phyloP scores from a whole-genome alignment of 2,888 invertebrate species.

The Peribatodes rhomboidaria region DNA sequence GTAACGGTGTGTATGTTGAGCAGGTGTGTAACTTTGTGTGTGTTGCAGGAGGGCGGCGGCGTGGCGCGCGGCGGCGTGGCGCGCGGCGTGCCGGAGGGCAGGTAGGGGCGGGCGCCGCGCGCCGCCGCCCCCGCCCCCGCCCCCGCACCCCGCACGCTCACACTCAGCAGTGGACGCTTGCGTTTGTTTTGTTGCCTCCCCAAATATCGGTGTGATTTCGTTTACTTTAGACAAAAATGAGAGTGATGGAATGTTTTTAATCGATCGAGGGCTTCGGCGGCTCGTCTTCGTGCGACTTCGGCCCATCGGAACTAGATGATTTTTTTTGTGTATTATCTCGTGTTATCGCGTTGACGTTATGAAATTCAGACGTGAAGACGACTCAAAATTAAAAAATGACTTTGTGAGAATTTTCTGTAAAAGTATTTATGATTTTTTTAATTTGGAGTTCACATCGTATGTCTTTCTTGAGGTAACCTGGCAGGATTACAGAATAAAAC shows the following conservation, averaged over 20 bases:
- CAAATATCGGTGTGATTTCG: constrained; percentile 83
- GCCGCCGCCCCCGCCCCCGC: constrained; percentile 47
- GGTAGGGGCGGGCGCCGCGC: constrained; percentile 68
- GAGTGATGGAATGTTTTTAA: constrained; percentile 82
- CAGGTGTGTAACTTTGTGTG: constrained; percentile 8
- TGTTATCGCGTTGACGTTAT: not conserved
- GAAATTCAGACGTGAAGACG: not conserved
- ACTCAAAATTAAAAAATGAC: not conserved
- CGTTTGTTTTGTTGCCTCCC: constrained; percentile 84
- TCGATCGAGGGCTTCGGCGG: constrained; percentile 47
- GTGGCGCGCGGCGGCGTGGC: constrained; percentile 64
- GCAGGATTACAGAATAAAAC: not conserved
- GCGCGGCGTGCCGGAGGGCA: constrained; percentile 75
- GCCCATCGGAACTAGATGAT: not conserved
- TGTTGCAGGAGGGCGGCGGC: constrained; percentile 44
- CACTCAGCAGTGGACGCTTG: constrained; percentile 73
- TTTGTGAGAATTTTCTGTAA: not conserved
- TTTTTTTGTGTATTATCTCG: not conserved
- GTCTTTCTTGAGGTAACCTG: not conserved
- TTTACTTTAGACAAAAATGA: constrained; percentile 73
- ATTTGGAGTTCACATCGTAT: not conserved
- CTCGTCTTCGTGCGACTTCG: not conserved
- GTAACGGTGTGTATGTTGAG: too few species aligned
- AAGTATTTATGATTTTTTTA: not conserved
- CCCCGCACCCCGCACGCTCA: constrained; percentile 35